phyloP scores from a whole-genome alignment of 2,888 invertebrate species.

The Pollenia angustigena region DNA sequence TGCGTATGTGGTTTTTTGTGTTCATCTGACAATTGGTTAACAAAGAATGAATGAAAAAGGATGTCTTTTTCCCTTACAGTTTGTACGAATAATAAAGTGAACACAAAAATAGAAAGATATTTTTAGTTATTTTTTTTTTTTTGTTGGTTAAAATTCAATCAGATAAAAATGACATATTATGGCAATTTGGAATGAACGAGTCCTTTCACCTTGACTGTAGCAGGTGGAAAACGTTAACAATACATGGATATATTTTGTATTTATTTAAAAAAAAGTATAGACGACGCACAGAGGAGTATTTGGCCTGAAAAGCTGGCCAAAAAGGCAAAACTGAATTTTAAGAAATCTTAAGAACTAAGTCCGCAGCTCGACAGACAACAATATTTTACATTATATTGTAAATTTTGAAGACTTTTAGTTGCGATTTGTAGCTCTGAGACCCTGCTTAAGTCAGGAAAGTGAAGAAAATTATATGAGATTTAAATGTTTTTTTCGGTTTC shows the following conservation, averaged over 20 bases:
- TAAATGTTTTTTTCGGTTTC: too few species aligned
- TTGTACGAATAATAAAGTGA: conserved; percentile 34
- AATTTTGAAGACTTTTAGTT: too few species aligned
- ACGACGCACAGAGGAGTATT: too few species aligned
- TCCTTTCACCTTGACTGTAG: conserved; percentile 35
- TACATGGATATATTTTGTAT: conserved; percentile 6
- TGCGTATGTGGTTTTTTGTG: conserved; percentile 40
- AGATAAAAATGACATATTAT: conserved; percentile 72
- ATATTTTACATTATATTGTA: too few species aligned
- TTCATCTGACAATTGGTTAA: conserved; percentile 45
- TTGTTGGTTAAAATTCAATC: conserved; percentile 49
- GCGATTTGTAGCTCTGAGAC: too few species aligned
- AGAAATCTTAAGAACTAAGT: too few species aligned
- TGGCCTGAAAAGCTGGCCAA: too few species aligned
- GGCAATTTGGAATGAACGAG: conserved; percentile 50
- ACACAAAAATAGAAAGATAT: conserved; percentile 36
- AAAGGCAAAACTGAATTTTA: too few species aligned
- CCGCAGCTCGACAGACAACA: too few species aligned
- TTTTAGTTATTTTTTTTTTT: conserved; percentile 18
- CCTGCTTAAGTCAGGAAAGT: too few species aligned
- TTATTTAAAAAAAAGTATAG: too few species aligned
- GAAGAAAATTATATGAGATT: too few species aligned
- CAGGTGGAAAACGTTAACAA: conserved; percentile 49
- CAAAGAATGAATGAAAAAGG: conserved; percentile 22
- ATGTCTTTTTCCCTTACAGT: conserved; percentile 9